Percentiles rank a stretch among this genome's conserved stretches.
These are phyloP conservation scores for Enteromius viviparus DNA, from an alignment of 2,797 vertebrate species.

Conservation along the genomic window DNA sequence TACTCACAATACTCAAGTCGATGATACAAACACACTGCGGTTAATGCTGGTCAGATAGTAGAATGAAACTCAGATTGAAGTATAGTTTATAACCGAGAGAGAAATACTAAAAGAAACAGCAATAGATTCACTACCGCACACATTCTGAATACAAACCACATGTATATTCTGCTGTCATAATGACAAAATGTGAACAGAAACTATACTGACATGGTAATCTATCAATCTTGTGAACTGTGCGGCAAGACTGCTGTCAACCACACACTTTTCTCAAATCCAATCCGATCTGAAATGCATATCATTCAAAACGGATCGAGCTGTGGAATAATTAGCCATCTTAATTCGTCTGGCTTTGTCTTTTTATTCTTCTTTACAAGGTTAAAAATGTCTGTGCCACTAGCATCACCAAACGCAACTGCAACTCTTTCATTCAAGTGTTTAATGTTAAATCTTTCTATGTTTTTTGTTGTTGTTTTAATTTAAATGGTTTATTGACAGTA, in stretches of 20 bases:
- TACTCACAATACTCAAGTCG: background rate
- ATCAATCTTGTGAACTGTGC: slow-evolving; percentile 15
- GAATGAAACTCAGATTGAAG: background rate
- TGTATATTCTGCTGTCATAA: slow-evolving; percentile 61
- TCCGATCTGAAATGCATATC: slow-evolving; percentile 25
- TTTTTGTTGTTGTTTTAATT: background rate
- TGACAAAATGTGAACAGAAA: slow-evolving; percentile 48
- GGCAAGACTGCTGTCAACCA: slow-evolving; percentile 32
- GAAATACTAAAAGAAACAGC: background rate
- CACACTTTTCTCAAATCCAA: slow-evolving; percentile 22
- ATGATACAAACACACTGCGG: background rate
- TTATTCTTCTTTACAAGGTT: background rate
- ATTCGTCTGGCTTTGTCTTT: background rate
- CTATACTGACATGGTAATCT: slow-evolving; percentile 29
- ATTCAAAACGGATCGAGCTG: slow-evolving; percentile 21
- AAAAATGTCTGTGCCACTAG: background rate
- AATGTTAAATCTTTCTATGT: background rate
- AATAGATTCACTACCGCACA: background rate
- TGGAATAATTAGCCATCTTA: background rate
- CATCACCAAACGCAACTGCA: background rate
- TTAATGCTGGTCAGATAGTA: background rate
- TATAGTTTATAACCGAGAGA: background rate
- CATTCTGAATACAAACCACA: background rate
- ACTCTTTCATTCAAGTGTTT: background rate
- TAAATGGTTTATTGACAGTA: too few relatives aligned